Evolutionary conservation across 1,140 invertebrate genomes (phyloP), one percentile per base, ranked within the genome.

Genomic region (Melipona quadrifasciata): DNA sequence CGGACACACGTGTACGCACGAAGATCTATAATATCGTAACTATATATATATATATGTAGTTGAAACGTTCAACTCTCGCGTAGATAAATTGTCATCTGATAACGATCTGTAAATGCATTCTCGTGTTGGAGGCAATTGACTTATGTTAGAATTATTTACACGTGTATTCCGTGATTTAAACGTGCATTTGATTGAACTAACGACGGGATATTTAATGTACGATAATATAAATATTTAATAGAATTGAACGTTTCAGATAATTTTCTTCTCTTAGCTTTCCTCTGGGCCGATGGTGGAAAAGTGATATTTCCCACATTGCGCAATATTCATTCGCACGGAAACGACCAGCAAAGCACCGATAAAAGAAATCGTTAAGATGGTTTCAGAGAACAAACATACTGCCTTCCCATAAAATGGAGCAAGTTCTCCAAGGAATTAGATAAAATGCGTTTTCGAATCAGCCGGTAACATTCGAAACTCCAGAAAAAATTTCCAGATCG

Each of bases 51-150:
- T 21, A 1, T 2, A 65, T 55, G 53, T n/a, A 57, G 55, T 16
- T 14, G 61, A 17, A 39, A 31, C 11, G 47, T 47, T 0, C 10
- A 4, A 19, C 3, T 21, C 21, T 21, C 21, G 21, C 34, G 58
- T 34, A 19, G 75, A 79, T 79, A 83, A 79, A 78, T 70, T 61
- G 75, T 19, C 27, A 3, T 19, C 27, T 27, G 75, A 83, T 83
- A 83, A 78, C 75, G 39, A 83, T 83, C 39, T 21, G 64, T 70
- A 71, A 83, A 83, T 51, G 58, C 17, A 27, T 68, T 58, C n/a
- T n/a, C 34, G 14, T 17, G 65, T 75, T 68, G 19, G 75, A 16
- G 17, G 53, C 68, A 83, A 71, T 77, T 77, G 75, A 71, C 71
- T 61, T 17, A 55, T 53, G 39, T 47, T n/a, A 57, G 65, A 78